Evolutionary conservation across 2,888 invertebrate genomes (phyloP).

Genomic region (Troilus luridus): DNA sequence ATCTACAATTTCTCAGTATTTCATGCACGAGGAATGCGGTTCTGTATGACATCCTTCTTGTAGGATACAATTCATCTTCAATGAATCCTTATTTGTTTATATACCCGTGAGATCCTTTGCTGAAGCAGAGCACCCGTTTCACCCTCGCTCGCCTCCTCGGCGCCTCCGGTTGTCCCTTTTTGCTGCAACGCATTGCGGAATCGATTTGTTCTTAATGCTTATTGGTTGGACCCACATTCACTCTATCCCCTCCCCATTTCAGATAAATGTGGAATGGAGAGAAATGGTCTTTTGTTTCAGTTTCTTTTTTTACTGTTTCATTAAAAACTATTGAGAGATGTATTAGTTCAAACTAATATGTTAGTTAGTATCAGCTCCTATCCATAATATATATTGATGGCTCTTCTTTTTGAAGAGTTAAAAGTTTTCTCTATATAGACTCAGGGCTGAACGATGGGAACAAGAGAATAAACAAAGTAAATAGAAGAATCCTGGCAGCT

Average conservation of each 20-base stretch:
- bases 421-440: too few relatives aligned
- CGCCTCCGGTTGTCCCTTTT: conserved; percentile 16
- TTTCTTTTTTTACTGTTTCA: not conserved
- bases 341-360: not conserved
- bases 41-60: too few relatives aligned
- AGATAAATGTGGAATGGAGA: not conserved
- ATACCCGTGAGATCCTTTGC: not conserved
- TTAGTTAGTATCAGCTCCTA: too few relatives aligned
- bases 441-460: too few relatives aligned
- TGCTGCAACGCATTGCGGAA: conserved; percentile 25
- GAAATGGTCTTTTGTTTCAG: not conserved
- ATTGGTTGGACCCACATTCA: not conserved
- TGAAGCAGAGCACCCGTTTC: not conserved
- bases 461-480: too few relatives aligned
- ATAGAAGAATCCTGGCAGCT: too few relatives aligned
- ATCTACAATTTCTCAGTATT: too few relatives aligned
- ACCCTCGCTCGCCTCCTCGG: not conserved
- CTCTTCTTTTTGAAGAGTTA: too few relatives aligned
- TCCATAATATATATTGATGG: too few relatives aligned
- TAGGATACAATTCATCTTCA: not conserved
- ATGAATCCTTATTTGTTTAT: not conserved
- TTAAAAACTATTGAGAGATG: not conserved
- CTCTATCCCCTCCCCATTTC: not conserved
- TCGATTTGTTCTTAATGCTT: conserved; percentile 25
- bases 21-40: too few relatives aligned